phyloP scores from a whole-genome alignment of 2,113 vertebrate species.

The Stomatorhinus ivindoensis region DNA sequence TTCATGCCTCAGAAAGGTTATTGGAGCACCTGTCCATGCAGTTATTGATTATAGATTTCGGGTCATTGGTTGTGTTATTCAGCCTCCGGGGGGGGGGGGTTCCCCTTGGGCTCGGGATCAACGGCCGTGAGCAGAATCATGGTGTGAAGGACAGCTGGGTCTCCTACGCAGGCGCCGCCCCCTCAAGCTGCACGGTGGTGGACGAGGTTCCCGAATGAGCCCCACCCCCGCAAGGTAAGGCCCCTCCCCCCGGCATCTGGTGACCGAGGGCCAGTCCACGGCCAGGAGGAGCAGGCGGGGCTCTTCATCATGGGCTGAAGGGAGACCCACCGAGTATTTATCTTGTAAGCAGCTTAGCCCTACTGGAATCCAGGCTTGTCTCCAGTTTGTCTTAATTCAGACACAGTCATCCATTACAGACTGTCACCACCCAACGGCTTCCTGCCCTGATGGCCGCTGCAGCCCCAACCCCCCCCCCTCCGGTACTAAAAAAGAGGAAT shows the following conservation, averaged over 20 bases:
- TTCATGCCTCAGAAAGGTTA: not conserved
- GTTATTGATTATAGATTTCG: not conserved
- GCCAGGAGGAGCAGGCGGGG: slow-evolving; percentile 28
- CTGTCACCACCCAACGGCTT: slow-evolving; percentile 38
- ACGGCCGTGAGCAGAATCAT: not conserved
- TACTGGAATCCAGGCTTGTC: slow-evolving; percentile 48
- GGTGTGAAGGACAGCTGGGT: not conserved
- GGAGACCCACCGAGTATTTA: slow-evolving; percentile 49
- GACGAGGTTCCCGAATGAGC: not conserved
- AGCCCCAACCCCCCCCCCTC: not conserved
- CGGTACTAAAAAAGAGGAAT: slow-evolving; percentile 3
- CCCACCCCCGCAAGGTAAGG: not conserved
- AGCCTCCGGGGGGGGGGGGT: not conserved
- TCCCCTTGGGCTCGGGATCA: not conserved
- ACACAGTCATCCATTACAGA: slow-evolving; percentile 54
- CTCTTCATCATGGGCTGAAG: slow-evolving; percentile 53
- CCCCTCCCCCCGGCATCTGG: slow-evolving; percentile 19
- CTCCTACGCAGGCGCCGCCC: not conserved
- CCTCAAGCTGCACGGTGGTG: not conserved
- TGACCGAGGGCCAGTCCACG: slow-evolving; percentile 16
- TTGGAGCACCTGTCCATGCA: not conserved
- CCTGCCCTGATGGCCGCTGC: slow-evolving; percentile 28
- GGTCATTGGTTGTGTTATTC: not conserved
- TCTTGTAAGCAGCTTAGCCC: slow-evolving; percentile 52
- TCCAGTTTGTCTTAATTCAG: slow-evolving; percentile 58